Base-by-base conservation (phyloP, 2,888 invertebrate genomes). In the Drosophila paracracens region DNA sequence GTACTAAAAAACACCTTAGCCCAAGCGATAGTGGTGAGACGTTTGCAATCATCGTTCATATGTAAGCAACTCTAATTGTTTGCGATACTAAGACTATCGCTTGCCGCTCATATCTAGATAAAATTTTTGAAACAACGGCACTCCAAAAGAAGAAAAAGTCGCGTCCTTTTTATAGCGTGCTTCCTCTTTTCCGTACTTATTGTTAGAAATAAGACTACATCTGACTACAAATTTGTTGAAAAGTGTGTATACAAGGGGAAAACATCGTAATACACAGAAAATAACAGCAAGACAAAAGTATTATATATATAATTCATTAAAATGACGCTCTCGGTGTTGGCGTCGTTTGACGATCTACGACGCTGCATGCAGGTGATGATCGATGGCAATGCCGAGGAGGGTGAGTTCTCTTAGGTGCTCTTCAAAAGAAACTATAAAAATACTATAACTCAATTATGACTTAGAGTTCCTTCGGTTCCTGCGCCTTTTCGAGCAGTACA, bases 381-480 rank as follows among this genome's bases (percentile, higher is more conserved):
- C 66, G 95, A 95, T 83, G 95, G 95, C 83, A 94, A 94, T 3
- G 95, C 95, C 25, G 96, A 96, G 93, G 95, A 96, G 94, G 95
- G 96, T 96, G 92, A 94, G 94, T 74, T 11, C 4, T 16, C 5
- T 25, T 1, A 38, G 50, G 0, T 21, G 2, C n/a, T 11, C 3
- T 0, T 11, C 2, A 16, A 21, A 16, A 29, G 2, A 35, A 33
- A 68, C 8, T 8, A n/a, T 16, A 8, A 16, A 27, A 25, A 46
- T 8, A 46, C 2, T 8, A 16, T 16, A 46, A 46, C 8, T 25
- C 8, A 25, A 46, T 46, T 16, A 8, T 46, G 8, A 8, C 2
- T 51, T 33, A 97, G 97, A 96, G 93, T 97, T 97, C 91, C 92
- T 96, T 52, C 95, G 95, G 71, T 96, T 97, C 89, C 94, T 96